Base-by-base conservation (phyloP, 2,113 vertebrate genomes). In the Aldabrachelys gigantea region DNA sequence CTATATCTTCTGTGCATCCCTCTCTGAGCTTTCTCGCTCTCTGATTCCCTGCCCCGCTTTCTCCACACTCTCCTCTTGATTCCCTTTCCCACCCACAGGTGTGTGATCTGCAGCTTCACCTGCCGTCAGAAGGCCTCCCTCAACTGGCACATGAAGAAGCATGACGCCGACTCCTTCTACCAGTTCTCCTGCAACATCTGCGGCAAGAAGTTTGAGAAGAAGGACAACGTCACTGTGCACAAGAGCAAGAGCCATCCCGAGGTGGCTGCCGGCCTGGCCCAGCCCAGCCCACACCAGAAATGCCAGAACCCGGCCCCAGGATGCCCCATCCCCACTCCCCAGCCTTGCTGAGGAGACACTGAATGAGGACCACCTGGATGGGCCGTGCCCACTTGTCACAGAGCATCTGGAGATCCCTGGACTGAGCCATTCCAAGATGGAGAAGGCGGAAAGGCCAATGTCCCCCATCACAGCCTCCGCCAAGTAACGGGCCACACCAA, bases 101-200 rank as follows among this genome's bases (percentile, higher is more conserved):
- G 98, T 17, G 99, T 99, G 96, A 98, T 99, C 88, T 99, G 99
- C 1, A 98, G 99, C 22, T 99, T 99, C 91, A 98, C 98, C 78
- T 99, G 99, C 90, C 98, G 98, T 54, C 99, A 99, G 79, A 99
- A 99, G 82, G 98, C 99, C 12, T 99, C 99, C 35, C 97, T 99
- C 53, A 99, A 99, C 93, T 99, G 99, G 99, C 99, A 99, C 97
- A 98, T 98, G 97, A 96, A 96, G 78, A 99, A 99, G 72, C 99
- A 99, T 0, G 98, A 98, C 6, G 98, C 98, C 0, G 98, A 97
- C 25, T 91, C 98, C 57, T 93, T 92, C 49, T 98, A 99, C 95
- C 98, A 90, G 41, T 99, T 99, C 91, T 97, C 98, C 4, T 99
- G 99, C 1, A 98, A 98, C 6, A 16, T 99, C 80, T 99, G 99